phyloP scores from a whole-genome alignment of 37 sponge, comb jelly and placozoan genomes.

The Beroe forskalii region DNA sequence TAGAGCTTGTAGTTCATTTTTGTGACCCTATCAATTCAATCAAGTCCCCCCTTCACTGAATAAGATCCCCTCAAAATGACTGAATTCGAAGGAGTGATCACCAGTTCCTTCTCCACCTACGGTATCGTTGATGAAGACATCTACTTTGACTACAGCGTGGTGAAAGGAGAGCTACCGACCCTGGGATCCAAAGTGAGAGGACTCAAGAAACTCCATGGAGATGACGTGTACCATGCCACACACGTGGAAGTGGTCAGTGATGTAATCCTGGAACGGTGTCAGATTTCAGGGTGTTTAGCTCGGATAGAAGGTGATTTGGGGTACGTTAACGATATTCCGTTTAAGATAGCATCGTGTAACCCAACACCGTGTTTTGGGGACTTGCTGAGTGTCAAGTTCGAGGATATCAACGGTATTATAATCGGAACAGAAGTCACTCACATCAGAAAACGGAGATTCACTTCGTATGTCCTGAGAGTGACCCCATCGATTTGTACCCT shows the following conservation, averaged over 20 bases:
- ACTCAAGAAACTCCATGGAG: not conserved
- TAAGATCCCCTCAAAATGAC: not conserved
- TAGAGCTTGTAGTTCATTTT: no score
- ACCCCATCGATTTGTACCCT: conserved; percentile 1
- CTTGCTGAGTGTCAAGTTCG: not conserved
- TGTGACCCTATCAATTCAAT: no score
- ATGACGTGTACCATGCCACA: not conserved
- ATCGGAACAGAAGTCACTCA: conserved; percentile 11
- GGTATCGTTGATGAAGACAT: conserved; percentile 56
- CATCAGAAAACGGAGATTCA: conserved; percentile 33
- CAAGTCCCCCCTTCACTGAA: no score
- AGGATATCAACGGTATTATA: conserved; percentile 12
- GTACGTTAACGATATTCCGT: not conserved
- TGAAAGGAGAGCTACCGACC: conserved; percentile 4
- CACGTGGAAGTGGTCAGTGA: not conserved
- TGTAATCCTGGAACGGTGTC: not conserved
- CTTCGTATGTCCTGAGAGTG: conserved; percentile 4
- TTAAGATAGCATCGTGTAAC: not conserved
- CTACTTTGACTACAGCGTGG: conserved; percentile 30
- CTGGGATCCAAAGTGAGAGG: conserved; percentile 14
- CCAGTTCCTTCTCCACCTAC: conserved; percentile 39
- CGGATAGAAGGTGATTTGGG: not conserved
- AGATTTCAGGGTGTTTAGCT: not conserved
- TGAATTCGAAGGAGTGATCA: conserved; percentile 27
- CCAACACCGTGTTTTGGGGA: not conserved